Conservation (phyloP, 1,140 invertebrate species). For the Cydia strobilella region DNA sequence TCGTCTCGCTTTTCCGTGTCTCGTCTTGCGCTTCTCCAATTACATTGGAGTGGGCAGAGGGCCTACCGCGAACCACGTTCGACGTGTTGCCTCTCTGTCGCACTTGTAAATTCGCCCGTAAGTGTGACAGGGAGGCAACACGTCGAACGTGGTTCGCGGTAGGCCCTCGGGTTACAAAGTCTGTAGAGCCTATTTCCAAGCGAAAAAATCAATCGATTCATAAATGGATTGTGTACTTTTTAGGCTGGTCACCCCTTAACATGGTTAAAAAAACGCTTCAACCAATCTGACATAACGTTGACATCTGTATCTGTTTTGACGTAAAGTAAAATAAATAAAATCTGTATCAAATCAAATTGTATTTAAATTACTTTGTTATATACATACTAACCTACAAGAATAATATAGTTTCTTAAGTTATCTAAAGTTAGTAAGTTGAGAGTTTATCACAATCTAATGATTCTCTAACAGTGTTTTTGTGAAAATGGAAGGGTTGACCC, state of each 20-base stretch:
- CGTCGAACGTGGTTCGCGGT: too few relatives aligned
- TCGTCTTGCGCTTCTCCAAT: too few relatives aligned
- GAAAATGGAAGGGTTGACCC: slow-evolving; percentile 77
- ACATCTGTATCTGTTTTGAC: slow-evolving; percentile 16
- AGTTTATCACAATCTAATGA: not conserved
- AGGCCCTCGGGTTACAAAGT: too few relatives aligned
- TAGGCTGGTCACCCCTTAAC: not conserved
- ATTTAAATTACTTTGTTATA: not conserved
- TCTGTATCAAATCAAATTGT: slow-evolving; percentile 4
- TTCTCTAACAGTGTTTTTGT: slow-evolving; percentile 25
- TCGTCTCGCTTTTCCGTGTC: too few relatives aligned
- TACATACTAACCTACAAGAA: not conserved
- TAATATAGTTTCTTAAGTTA: slow-evolving; percentile 1
- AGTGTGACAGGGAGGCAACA: too few relatives aligned
- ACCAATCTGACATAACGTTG: not conserved
- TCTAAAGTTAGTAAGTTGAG: not conserved
- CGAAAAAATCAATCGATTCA: not conserved
- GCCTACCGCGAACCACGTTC: too few relatives aligned
- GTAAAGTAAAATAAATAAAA: slow-evolving; percentile 1
- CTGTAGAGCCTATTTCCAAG: too few relatives aligned
- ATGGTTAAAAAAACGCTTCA: not conserved
- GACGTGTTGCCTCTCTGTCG: too few relatives aligned
- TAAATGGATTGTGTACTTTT: not conserved
- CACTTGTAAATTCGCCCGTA: too few relatives aligned
- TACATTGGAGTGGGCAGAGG: too few relatives aligned